Evolutionary conservation across 2,888 invertebrate genomes (phyloP), one percentile per base, ranked within the genome.

Genomic region (Micoletzkya japonica): DNA sequence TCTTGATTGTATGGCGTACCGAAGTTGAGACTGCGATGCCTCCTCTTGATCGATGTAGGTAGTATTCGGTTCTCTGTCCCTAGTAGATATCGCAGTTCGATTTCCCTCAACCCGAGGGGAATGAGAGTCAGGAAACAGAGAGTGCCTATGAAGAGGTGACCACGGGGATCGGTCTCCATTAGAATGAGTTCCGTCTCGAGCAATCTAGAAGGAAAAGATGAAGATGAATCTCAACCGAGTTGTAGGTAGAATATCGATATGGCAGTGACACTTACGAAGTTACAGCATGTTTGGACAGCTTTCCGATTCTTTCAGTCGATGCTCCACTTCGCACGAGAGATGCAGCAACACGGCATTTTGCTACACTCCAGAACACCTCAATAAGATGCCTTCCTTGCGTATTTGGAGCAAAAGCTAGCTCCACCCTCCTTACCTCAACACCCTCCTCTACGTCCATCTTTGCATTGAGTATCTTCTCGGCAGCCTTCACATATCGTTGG

Each of bases 171-270:
- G 6, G 70, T 63, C 71, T 77, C 77, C 75, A 77, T 73, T 66
- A 77, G 34, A 32, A 72, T 70, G 10, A 77, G 34, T 52, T 77
- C 77, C 2, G 75, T 74, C 59, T 77, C 77, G 56, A 74, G 67
- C n/a, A 75, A 69, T 36, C 76, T 76, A 71, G 50, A 68, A 1
- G n/a, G 26, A 24, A 7, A 24, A 2, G 37, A 54, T 2, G 4
- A 4, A 36, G 36, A 10, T 30, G 4, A n/a, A 50, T 59, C 39
- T 28, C n/a, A n/a, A n/a, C n/a, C n/a, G n/a, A n/a, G n/a, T n/a
- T n/a, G n/a, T n/a, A n/a, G n/a, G n/a, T n/a, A n/a, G n/a, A n/a
- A n/a, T n/a, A n/a, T n/a, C n/a, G n/a, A 10, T 10, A 26, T 10
- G 24, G 26, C 4, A 24, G 17, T 30, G 30, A 14, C 10, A 50